These are phyloP conservation scores for Glomeris maerens DNA, from an alignment of 1,140 invertebrate species.

Conservation along the genomic window DNA sequence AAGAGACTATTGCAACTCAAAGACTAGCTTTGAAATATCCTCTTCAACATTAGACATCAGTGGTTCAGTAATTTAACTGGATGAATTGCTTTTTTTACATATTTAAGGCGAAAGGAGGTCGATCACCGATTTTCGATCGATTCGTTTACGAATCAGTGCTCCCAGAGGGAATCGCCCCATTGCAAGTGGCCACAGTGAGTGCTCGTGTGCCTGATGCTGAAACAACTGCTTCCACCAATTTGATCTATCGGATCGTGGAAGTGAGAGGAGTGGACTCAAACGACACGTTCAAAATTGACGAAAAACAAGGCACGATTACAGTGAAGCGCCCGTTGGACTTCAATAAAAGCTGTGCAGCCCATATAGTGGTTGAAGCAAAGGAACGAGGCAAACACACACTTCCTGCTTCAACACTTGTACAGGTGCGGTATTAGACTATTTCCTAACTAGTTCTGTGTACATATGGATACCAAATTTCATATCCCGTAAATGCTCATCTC, in stretches of 20 bases:
- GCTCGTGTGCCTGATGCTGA: neutral
- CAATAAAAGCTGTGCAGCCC: neutral
- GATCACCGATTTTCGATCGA: constrained; percentile 7
- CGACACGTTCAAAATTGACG: constrained; percentile 73
- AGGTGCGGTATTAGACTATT: no score
- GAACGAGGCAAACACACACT: constrained; percentile 1
- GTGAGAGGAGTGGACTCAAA: constrained; percentile 55
- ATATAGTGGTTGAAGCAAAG: constrained; percentile 2
- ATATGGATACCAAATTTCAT: no score
- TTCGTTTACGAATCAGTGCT: constrained; percentile 3
- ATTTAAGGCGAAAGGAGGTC: constrained; percentile 6
- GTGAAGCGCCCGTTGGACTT: constrained; percentile 70
- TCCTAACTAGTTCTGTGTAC: no score
- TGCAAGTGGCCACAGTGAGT: neutral
- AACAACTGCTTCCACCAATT: neutral
- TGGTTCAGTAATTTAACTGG: no score
- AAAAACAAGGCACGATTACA: constrained; percentile 59
- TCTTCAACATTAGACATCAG: no score
- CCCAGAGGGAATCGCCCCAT: neutral
- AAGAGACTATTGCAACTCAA: no score
- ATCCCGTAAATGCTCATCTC: no score
- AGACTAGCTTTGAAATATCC: no score
- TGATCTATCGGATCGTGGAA: neutral
- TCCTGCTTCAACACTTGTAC: neutral
- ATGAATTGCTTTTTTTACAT: no score